Percentiles rank a stretch among this genome's conserved stretches.
Conservation (phyloP, 1,140 invertebrate species). For the Nasonia longicornis region DNA sequence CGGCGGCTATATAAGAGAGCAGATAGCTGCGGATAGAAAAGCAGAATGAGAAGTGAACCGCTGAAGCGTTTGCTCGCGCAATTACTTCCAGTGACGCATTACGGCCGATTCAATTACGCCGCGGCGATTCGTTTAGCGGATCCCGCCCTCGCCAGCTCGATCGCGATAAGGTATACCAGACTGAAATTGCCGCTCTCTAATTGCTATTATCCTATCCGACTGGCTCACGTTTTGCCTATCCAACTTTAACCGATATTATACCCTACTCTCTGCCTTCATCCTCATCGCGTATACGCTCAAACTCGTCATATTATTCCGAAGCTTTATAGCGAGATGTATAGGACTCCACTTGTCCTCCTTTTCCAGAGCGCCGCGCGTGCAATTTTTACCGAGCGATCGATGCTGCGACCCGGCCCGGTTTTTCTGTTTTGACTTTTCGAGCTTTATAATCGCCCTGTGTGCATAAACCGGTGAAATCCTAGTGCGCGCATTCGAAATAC, state of each 20-base stretch:
- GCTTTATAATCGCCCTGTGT: not conserved
- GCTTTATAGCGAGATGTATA: no score
- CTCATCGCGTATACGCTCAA: not conserved
- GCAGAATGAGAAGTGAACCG: conserved; percentile 44
- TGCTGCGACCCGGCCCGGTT: no score
- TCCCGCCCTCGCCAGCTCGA: conserved; percentile 25
- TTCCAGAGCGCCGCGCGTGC: no score
- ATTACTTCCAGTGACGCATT: conserved; percentile 57
- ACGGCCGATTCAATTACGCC: conserved; percentile 57
- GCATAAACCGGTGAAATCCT: not conserved
- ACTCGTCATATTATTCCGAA: not conserved
- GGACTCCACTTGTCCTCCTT: no score
- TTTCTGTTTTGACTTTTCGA: no score
- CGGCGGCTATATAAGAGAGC: not conserved
- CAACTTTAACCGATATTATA: conserved; percentile 24
- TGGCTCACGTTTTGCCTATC: conserved; percentile 1
- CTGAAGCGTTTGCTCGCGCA: conserved; percentile 52
- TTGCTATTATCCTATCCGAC: conserved; percentile 54
- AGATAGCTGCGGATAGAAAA: conserved; percentile 14
- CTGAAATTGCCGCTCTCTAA: conserved; percentile 58
- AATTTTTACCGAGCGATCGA: no score
- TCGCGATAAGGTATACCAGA: conserved; percentile 52
- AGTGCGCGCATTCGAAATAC: no score
- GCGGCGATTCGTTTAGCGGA: conserved; percentile 54
- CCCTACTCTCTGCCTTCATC: not conserved